These are phyloP conservation scores for Corythornis leucogaster DNA, from an alignment of 2,797 vertebrate species.

Conservation along the genomic window DNA sequence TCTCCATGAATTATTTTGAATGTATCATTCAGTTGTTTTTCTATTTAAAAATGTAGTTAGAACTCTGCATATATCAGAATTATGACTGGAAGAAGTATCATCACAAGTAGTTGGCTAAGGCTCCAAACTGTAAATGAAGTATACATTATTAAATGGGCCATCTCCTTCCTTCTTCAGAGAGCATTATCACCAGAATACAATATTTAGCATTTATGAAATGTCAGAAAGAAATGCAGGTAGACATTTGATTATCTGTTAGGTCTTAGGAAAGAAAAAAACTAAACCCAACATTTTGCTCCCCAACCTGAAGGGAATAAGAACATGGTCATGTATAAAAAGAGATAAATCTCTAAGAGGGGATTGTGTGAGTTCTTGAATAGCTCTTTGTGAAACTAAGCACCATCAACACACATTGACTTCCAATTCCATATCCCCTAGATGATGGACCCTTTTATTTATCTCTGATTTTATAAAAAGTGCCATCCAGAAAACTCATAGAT, in stretches of 20 bases:
- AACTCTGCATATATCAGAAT: slow-evolving; percentile 65
- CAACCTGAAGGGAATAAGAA: slow-evolving; percentile 32
- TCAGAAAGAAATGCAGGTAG: slow-evolving; percentile 54
- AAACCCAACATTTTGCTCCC: neutral
- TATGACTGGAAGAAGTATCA: slow-evolving; percentile 64
- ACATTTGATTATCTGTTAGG: slow-evolving; percentile 54
- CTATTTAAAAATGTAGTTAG: slow-evolving; percentile 76
- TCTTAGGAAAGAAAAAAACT: slow-evolving; percentile 8
- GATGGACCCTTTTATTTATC: slow-evolving; percentile 43
- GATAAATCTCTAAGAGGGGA: neutral
- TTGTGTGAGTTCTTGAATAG: neutral
- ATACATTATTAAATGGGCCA: slow-evolving; percentile 74
- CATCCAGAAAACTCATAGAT: slow-evolving; percentile 36
- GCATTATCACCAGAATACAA: slow-evolving; percentile 61
- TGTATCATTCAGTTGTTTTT: slow-evolving; percentile 74
- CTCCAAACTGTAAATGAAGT: slow-evolving; percentile 74
- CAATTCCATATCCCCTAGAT: neutral
- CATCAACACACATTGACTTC: slow-evolving; percentile 14
- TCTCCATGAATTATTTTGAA: slow-evolving; percentile 80
- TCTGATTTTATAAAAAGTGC: slow-evolving; percentile 34
- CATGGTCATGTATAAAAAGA: neutral
- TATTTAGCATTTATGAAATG: slow-evolving; percentile 64
- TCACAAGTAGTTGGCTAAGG: slow-evolving; percentile 54
- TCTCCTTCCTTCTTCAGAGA: slow-evolving; percentile 42
- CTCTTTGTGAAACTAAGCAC: slow-evolving; percentile 39